Evolutionary conservation across 35 echinoderm and acorn worm species (phyloP).

Genomic region (Patiria miniata): DNA sequence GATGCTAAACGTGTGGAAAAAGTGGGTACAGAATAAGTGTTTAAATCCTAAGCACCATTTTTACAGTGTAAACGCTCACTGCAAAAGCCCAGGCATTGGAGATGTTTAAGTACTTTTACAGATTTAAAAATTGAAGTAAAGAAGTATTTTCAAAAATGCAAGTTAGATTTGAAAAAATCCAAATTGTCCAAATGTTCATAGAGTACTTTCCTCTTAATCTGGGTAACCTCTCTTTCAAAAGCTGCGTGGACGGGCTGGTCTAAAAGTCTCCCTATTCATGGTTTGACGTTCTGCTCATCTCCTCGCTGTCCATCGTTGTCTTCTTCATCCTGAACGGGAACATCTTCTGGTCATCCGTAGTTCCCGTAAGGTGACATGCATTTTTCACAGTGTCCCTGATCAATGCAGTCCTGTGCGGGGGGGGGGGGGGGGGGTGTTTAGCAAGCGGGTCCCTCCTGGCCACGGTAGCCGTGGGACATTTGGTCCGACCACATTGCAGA

Average conservation of each 20-base stretch:
- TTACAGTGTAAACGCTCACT: too few species aligned
- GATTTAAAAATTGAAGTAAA: too few species aligned
- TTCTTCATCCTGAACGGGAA: background rate
- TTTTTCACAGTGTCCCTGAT: background rate
- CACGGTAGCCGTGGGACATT: background rate
- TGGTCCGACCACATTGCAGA: background rate
- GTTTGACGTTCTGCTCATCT: background rate
- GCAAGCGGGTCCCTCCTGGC: background rate
- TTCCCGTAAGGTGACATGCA: background rate
- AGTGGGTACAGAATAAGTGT: too few species aligned
- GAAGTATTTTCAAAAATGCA: too few species aligned
- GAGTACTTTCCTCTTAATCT: too few species aligned
- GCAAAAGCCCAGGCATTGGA: too few species aligned
- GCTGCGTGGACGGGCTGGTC: background rate
- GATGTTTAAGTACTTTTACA: too few species aligned
- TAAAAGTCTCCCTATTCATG: background rate
- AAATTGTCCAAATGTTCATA: too few species aligned
- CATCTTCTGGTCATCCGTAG: background rate
- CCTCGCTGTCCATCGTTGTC: background rate
- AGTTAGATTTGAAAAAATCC: too few species aligned
- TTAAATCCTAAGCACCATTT: too few species aligned
- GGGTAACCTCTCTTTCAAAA: too few species aligned
- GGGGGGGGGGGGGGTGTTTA: background rate
- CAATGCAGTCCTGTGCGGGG: background rate
- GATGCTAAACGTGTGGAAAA: too few species aligned